These are phyloP conservation scores for Zonotrichia leucophrys DNA, from an alignment of 2,113 vertebrate genomes.

Conservation along the genomic window DNA sequence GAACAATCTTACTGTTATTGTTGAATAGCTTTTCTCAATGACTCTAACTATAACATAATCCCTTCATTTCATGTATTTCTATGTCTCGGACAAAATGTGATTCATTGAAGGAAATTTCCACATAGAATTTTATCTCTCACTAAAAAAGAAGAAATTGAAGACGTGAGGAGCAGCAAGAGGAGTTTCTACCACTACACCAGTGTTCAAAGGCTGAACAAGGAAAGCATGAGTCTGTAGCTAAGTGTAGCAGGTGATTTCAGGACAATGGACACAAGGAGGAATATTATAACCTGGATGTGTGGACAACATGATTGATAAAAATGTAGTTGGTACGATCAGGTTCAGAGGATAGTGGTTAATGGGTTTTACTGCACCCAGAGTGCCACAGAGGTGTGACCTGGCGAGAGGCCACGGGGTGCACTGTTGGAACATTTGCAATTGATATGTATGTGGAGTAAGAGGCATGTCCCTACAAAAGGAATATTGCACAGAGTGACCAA, in stretches of 20 bases:
- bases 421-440: background rate
- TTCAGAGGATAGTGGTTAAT: background rate
- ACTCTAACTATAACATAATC: background rate
- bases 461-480: background rate
- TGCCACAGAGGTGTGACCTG: background rate
- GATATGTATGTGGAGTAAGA: background rate
- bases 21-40: background rate
- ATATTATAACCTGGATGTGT: background rate
- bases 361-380: background rate
- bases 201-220: background rate
- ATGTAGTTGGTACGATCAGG: background rate
- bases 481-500: background rate
- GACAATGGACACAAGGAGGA: background rate
- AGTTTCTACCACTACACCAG: background rate
- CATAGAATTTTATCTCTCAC: background rate
- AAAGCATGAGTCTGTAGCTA: rapidly evolving
- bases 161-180: background rate
- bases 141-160: background rate
- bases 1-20: background rate
- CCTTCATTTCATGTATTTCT: background rate
- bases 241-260: background rate
- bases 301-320: background rate
- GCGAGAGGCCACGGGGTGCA: background rate
- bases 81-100: background rate
- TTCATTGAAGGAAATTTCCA: background rate